Conservation (phyloP, 2,888 invertebrate genomes). For the Chalcis sispes region DNA sequence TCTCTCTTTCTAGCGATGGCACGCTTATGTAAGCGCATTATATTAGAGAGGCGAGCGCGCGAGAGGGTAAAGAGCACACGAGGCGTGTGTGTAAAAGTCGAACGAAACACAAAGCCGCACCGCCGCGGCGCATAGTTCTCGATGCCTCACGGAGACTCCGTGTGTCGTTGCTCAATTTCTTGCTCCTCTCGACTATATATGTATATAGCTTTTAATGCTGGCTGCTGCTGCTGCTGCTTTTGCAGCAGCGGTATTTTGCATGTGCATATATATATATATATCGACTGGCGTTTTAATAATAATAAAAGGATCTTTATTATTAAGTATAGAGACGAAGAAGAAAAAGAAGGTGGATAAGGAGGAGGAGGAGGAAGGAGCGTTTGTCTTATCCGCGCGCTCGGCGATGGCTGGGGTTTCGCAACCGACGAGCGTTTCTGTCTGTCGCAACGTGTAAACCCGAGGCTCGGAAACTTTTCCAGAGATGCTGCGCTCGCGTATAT, state of each 20-base stretch:
- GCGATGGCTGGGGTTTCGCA: constrained; percentile 6
- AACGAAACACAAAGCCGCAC: not conserved
- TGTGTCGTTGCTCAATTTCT: too few relatives aligned
- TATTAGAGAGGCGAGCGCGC: not conserved
- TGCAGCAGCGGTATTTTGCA: not conserved
- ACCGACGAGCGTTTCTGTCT: not conserved
- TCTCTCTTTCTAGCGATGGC: not conserved
- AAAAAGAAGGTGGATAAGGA: not conserved
- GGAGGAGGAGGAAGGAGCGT: not conserved
- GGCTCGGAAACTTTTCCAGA: not conserved
- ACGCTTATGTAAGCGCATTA: not conserved
- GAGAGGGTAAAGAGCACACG: not conserved
- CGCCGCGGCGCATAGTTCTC: too few relatives aligned
- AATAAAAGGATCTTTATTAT: constrained; percentile 14
- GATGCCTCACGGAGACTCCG: too few relatives aligned
- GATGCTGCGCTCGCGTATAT: not conserved
- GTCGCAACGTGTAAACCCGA: not conserved
- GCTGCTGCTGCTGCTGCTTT: not conserved
- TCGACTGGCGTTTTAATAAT: not conserved
- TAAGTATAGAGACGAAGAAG: not conserved
- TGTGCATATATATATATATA: not conserved
- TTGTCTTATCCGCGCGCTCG: not conserved
- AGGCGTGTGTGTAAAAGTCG: not conserved
- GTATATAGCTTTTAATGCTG: too few relatives aligned
- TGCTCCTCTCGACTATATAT: not conserved